Percentiles rank a stretch among this genome's conserved stretches.
phyloP scores from a whole-genome alignment of 1,140 invertebrate genomes.

The Anadara kagoshimensis region DNA sequence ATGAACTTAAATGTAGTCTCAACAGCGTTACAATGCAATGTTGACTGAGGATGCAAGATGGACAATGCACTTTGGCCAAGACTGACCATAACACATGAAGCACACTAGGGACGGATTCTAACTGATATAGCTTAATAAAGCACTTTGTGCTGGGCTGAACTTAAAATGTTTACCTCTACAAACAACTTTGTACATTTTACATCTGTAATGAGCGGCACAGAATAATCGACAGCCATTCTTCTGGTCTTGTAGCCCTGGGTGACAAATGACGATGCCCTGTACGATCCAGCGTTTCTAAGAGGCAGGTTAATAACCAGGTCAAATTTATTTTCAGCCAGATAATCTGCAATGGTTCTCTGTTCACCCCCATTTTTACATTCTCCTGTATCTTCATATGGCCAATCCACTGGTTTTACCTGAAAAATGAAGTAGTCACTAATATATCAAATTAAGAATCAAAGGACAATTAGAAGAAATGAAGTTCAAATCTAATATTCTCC shows the following conservation, averaged over 20 bases:
- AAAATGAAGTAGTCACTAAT: conserved; percentile 42
- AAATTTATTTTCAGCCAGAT: conserved; percentile 92
- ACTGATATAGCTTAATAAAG: too few species aligned
- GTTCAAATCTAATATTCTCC: too few species aligned
- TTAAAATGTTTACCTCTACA: conserved; percentile 82
- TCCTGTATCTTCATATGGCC: conserved; percentile 89
- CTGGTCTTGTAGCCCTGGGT: conserved; percentile 87
- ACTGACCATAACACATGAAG: too few species aligned
- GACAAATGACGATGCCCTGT: conserved; percentile 94
- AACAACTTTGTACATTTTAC: conserved; percentile 99
- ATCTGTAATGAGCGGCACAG: conserved; percentile 97
- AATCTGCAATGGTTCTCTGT: conserved; percentile 91
- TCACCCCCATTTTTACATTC: conserved; percentile 85
- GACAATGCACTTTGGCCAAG: too few species aligned
- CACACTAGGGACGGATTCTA: too few species aligned
- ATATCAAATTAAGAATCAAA: too few species aligned
- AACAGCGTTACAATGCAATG: too few species aligned
- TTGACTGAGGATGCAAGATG: too few species aligned
- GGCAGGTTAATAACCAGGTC: conserved; percentile 98
- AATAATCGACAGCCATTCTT: conserved; percentile 97
- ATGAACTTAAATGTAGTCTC: too few species aligned
- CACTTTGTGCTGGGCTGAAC: too few species aligned
- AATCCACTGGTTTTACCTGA: conserved; percentile 95
- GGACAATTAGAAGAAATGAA: too few species aligned
- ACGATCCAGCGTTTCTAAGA: conserved; percentile 89